These are phyloP conservation scores for Galeopsomyia nigrocyanea DNA, from an alignment of 2,888 invertebrate genomes.

Conservation along the genomic window DNA sequence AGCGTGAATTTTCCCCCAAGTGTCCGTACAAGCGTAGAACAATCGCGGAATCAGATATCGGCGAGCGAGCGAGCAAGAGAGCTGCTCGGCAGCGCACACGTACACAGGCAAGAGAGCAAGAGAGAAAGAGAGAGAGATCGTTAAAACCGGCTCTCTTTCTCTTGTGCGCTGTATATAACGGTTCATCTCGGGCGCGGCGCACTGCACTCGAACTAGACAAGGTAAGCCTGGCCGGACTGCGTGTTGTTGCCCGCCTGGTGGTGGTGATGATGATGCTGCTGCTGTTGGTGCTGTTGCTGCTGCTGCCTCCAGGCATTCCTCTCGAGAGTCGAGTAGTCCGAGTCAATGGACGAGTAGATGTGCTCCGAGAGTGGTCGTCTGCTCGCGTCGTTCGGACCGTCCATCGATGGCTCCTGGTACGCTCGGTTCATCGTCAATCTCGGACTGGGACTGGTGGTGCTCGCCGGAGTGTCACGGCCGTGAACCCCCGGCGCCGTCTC, in stretches of 20 bases:
- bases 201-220: slow-evolving; percentile 65
- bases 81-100: background rate
- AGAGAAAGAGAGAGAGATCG: slow-evolving; percentile 16
- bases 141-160: slow-evolving; percentile 14
- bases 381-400: slow-evolving; percentile 60
- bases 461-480: slow-evolving; percentile 68
- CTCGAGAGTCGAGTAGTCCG: slow-evolving; percentile 88
- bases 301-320: slow-evolving; percentile 73
- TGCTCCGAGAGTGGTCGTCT: slow-evolving; percentile 85
- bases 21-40: slow-evolving; percentile 32
- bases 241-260: slow-evolving; percentile 69
- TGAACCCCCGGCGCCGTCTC: slow-evolving; percentile 73
- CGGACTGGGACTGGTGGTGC: slow-evolving; percentile 72
- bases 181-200: slow-evolving; percentile 14
- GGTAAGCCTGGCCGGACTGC: slow-evolving; percentile 66
- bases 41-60: slow-evolving; percentile 34
- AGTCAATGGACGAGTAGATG: slow-evolving; percentile 91
- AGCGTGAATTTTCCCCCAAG: slow-evolving; percentile 37
- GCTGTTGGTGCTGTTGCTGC: slow-evolving; percentile 68
- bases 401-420: slow-evolving; percentile 64
- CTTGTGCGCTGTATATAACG: slow-evolving; percentile 17
- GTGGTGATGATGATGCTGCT: slow-evolving; percentile 68
- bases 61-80: slow-evolving; percentile 7
- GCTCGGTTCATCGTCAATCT: slow-evolving; percentile 69
- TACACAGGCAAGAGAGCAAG: background rate